phyloP scores from a whole-genome alignment of 2,888 invertebrate species.

The Cephus rjabovi region DNA sequence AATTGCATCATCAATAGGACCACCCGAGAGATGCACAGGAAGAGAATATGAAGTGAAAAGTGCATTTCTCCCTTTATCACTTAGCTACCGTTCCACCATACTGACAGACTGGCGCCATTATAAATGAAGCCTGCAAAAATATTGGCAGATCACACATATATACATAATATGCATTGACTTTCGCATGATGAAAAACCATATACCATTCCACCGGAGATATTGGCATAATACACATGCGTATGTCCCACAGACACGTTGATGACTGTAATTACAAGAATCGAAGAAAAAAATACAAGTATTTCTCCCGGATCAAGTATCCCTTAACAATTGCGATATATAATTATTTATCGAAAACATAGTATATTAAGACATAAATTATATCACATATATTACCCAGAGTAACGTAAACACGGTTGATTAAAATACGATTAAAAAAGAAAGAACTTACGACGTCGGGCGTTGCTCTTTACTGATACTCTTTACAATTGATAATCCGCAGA shows the following conservation, averaged over 20 bases:
- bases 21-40: not conserved
- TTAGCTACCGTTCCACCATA: not conserved
- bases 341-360: not conserved
- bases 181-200: not conserved
- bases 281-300: not conserved
- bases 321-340: too few relatives aligned
- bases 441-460: not conserved
- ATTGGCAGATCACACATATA: not conserved
- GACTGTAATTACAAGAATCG: not conserved
- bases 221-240: not conserved
- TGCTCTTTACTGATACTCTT: not conserved
- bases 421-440: not conserved
- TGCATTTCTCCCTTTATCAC: not conserved
- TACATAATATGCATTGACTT: not conserved
- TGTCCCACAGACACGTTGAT: not conserved
- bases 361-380: not conserved
- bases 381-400: not conserved
- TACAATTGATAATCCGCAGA: constrained; percentile 38
- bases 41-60: not conserved
- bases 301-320: not conserved
- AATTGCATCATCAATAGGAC: not conserved
- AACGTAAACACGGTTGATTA: not conserved
- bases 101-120: not conserved
- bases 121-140: not conserved
- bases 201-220: not conserved